Evolutionary conservation across 2,113 vertebrate species (phyloP), one percentile per base, ranked within the genome.

Genomic region (Sebastes schlegelii): DNA sequence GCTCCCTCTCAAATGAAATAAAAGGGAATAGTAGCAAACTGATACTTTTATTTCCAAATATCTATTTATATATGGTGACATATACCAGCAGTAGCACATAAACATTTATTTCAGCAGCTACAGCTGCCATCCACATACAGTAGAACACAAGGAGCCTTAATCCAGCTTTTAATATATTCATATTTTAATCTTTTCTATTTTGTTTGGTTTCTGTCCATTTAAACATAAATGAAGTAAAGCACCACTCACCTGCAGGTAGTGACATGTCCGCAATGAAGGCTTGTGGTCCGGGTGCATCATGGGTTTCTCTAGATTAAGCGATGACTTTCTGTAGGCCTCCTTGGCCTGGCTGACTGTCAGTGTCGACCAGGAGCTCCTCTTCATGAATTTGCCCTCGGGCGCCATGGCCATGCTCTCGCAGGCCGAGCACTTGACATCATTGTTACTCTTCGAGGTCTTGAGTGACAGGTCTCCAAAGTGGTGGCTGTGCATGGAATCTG

Each of bases 301-400:
- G 86, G 97, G 96, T 92, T 98, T 98, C 90, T 99, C 98, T 90
- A 99, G 92, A 94, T 99, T 97, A 81, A 99, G 96, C 2, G 97
- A 98, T 92, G 98, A 98, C 94, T 99, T 99, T 92, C 98, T 96
- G 80, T 98, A 99, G 57, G 98, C 98, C 95, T 99, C 98, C 95
- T 99, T 99, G 79, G 98, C 98, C 95, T 99, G 98, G 95, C 98
- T 99, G 91, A 99, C 98, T 8, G 98, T 99, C 46, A 99, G 96
- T 0, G 98, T 99, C 54, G 98, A 99, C 98, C 98, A 99, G 89
- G 98, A 99, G 93, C 98, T 99, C 88, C 98, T 96, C 95, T 98
- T 99, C 97, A 98, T 97, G 63, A 97, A 98, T 94, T 97, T 98
- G 74, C 97, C 90, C 48, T 99, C 98, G 0, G 98, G 98, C 5